Conservation (phyloP, 2,888 invertebrate genomes). For the Sympetrum striolatum region DNA sequence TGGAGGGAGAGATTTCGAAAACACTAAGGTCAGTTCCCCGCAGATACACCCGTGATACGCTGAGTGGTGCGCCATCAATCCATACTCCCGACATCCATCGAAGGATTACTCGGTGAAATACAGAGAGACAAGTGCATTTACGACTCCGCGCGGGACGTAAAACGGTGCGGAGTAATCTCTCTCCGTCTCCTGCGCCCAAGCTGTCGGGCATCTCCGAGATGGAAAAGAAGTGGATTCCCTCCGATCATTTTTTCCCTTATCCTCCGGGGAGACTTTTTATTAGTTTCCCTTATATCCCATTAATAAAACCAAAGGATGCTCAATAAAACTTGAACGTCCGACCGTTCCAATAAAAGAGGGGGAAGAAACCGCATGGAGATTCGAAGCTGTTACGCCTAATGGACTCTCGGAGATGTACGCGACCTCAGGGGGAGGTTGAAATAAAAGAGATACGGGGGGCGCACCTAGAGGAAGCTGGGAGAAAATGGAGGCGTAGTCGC, state of each 20-base stretch:
- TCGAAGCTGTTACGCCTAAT: not conserved
- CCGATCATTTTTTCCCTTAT: not conserved
- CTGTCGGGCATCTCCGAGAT: not conserved
- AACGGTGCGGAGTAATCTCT: not conserved
- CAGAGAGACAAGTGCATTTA: no score
- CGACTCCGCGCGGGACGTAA: no score
- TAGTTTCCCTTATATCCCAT: not conserved
- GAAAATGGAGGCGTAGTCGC: not conserved
- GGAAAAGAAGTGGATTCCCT: not conserved
- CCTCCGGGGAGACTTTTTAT: not conserved
- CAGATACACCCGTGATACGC: not conserved
- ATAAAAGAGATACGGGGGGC: not conserved
- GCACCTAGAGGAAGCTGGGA: not conserved
- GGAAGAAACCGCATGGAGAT: not conserved
- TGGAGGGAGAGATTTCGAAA: not conserved
- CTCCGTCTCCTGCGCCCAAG: not conserved
- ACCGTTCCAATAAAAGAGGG: not conserved
- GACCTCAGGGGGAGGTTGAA: not conserved
- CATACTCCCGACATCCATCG: not conserved
- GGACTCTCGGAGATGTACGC: not conserved
- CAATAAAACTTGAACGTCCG: not conserved
- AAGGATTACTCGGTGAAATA: not conserved
- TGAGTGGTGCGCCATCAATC: not conserved
- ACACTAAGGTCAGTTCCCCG: not conserved
- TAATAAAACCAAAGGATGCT: not conserved